Base-by-base conservation (phyloP, 2,888 invertebrate genomes). In the Lasioglossum lativentre region DNA sequence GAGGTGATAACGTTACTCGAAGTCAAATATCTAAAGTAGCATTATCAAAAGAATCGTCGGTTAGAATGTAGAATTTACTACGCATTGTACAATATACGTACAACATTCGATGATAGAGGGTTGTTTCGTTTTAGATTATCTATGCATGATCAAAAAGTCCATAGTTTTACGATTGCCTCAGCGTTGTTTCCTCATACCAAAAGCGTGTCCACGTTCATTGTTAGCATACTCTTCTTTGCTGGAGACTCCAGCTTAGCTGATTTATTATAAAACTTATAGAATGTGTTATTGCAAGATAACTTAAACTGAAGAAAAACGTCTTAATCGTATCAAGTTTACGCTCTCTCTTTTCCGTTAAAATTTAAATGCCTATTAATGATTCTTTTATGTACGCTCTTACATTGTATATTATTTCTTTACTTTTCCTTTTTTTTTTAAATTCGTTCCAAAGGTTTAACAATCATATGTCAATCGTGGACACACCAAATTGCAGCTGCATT, bases 61-160 rank as follows among this genome's bases (percentile, higher is more conserved):
- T 90, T 84, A 40, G 82, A 83, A 88, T 82, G 47, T 82, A 75
- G 85, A 86, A 88, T 79, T 47, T 77, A 81, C 81, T 77, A 78
- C 83, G 30, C 87, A 89, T 90, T 88, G 88, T 78, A 81, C 38
- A 72, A 72, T 45, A 70, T 74, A 75, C 74, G 87, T 87, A 91
- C 86, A 90, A 74, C 92, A 92, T 90, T 92, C 92, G 88, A 88
- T 84, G 63, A 91, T 87, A 92, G 93, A 93, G 93, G 93, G 92
- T 88, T 87, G 74, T 82, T 78, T 89, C 85, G 88, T 90, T 77
- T 84, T 52, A 59, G 78, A 90, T 91, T 89, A 89, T 91, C 91
- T 86, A 90, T 92, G 95, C 95, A 95, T 95, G 95, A 95, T 95
- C 95, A 95, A 95, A 95, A 95, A 95, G 95, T 95, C 95, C 95